phyloP scores from a whole-genome alignment of 2,797 vertebrate genomes.

The Dallia pectoralis region DNA sequence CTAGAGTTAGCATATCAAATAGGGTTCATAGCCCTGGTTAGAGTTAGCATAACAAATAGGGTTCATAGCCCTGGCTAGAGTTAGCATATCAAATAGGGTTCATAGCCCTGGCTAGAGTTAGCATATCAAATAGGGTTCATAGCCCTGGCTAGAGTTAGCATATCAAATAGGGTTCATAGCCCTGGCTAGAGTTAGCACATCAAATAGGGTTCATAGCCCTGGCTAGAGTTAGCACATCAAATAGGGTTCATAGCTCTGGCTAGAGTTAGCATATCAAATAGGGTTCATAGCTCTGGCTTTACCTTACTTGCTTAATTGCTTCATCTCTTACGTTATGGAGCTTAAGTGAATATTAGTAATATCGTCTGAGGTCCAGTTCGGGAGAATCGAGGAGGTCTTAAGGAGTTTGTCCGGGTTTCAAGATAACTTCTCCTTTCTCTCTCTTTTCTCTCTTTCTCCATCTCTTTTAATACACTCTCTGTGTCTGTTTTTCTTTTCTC shows the following conservation, averaged over 20 bases:
- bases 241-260: too few relatives aligned
- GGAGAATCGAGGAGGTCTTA: slow-evolving; percentile 25
- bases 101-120: slow-evolving; percentile 35
- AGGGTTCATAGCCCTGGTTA: too few relatives aligned
- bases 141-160: slow-evolving; percentile 34
- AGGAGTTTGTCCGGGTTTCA: slow-evolving; percentile 19
- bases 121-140: slow-evolving; percentile 12
- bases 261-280: too few relatives aligned
- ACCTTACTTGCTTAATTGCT: too few relatives aligned
- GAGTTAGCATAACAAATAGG: too few relatives aligned
- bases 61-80: slow-evolving; percentile 35
- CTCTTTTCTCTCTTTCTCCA: slow-evolving; percentile 18
- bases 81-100: slow-evolving; percentile 22
- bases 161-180: too few relatives aligned
- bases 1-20: too few relatives aligned
- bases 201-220: too few relatives aligned
- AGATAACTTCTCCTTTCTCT: slow-evolving; percentile 23
- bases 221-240: too few relatives aligned
- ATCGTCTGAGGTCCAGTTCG: slow-evolving; percentile 48
- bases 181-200: too few relatives aligned
- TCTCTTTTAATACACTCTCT: slow-evolving; percentile 4
- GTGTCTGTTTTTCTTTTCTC: slow-evolving; percentile 34
- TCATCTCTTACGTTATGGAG: slow-evolving; percentile 50
- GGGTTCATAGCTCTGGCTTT: slow-evolving; percentile 28
- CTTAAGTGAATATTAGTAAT: slow-evolving; percentile 50